Base-by-base conservation (phyloP, 2,113 vertebrate genomes). In the Myiagra hebetior region DNA sequence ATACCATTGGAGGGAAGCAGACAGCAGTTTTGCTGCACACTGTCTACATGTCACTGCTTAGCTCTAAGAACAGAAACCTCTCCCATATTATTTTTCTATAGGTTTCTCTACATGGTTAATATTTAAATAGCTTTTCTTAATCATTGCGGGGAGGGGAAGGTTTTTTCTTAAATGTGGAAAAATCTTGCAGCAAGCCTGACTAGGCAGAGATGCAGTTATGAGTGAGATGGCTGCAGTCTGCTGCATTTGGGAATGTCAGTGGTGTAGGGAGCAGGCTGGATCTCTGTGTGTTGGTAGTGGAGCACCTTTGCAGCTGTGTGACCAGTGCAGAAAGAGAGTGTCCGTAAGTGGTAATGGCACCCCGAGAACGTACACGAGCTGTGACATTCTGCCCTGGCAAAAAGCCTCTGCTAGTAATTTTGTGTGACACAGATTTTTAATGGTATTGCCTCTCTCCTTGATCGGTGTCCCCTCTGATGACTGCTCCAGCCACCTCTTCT, bases 101-200 rank as follows among this genome's bases (percentile, higher is more conserved):
- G 62, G 15, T 90, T 97, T 78, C 64, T 95, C 63, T 75, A 31
- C 55, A 6, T 95, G 70, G 87, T 96, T 97, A 94, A 95, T 96
- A 94, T 88, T 97, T 96, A 94, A 98, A 93, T 91, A 95, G 77
- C 76, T 77, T 28, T 74, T 93, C 76, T 75, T 50, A 90, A 87
- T 95, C 13, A n/a, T 78, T 4, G 10, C 1, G 1, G 16, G 83
- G 49, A 44, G 37, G 87, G 84, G 46, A 64, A 75, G 18, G 7
- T 42, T 90, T 37, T 49, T 75, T 75, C 60, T 93, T 97, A 88
- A 95, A 89, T 50, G n/a, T 86, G 95, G 52, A 87, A 83, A 92
- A 89, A 77, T 46, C 62, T 88, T 90, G 57, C 84, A 87, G 73
- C 59, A 89, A 97, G 84, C 57, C 82, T 95, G 85, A 75, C 79